Percentiles rank a stretch among this genome's conserved stretches.
These are phyloP conservation scores for Kryptopterus vitreolus DNA, from an alignment of 2,797 vertebrate species.

Conservation along the genomic window DNA sequence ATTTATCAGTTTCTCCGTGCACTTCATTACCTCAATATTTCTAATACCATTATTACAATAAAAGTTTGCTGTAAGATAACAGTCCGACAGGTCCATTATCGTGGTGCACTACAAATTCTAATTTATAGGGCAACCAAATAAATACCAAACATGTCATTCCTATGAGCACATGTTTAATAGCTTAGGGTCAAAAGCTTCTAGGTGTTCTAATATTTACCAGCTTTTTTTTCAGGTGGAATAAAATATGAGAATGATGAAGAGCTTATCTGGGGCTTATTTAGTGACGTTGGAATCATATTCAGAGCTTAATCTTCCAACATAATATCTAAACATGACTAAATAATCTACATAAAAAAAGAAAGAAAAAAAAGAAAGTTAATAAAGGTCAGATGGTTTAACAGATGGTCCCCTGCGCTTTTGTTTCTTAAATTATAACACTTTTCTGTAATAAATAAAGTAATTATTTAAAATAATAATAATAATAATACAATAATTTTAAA, in stretches of 20 bases:
- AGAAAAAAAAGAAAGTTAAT: slow-evolving; percentile 44
- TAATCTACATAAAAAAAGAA: slow-evolving; percentile 61
- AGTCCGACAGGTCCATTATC: neutral
- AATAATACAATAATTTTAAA: too few species aligned
- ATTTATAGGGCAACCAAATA: neutral
- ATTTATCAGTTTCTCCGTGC: neutral
- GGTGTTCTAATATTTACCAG: slow-evolving; percentile 39
- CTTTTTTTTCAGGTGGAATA: slow-evolving; percentile 29
- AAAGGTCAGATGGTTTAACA: slow-evolving; percentile 1
- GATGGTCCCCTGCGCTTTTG: neutral
- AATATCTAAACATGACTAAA: slow-evolving; percentile 66
- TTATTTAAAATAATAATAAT: too few species aligned
- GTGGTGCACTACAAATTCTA: neutral
- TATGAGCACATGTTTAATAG: slow-evolving; percentile 28
- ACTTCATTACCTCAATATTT: neutral
- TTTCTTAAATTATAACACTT: neutral
- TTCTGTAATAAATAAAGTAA: neutral
- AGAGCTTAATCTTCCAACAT: slow-evolving; percentile 65
- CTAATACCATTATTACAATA: neutral
- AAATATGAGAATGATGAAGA: slow-evolving; percentile 25
- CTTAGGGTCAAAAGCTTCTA: slow-evolving; percentile 14
- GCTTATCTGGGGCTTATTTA: slow-evolving; percentile 57
- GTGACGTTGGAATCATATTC: slow-evolving; percentile 67
- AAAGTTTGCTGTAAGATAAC: neutral
- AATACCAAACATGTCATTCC: slow-evolving; percentile 15